Conservation (phyloP, 2,888 invertebrate species). For the Nomada fucata region DNA sequence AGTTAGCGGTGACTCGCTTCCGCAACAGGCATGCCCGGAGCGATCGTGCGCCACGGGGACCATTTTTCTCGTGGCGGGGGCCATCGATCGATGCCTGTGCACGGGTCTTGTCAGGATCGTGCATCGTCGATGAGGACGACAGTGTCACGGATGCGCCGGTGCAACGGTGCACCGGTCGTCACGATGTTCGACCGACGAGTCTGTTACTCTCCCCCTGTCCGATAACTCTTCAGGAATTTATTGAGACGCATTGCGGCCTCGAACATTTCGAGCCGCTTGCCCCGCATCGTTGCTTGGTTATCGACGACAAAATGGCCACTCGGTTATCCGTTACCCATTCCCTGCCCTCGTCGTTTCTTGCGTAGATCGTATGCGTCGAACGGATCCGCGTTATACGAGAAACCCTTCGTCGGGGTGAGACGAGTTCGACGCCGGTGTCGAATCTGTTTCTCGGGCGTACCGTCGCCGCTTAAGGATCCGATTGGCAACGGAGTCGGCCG, state of each 20-base stretch:
- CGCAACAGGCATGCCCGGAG: slow-evolving; percentile 68
- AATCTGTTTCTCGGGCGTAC: background rate
- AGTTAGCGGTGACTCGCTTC: slow-evolving; percentile 73
- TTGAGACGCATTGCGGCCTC: slow-evolving; percentile 33
- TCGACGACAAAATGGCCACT: background rate
- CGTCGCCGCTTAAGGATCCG: background rate
- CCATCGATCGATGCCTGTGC: slow-evolving; percentile 64
- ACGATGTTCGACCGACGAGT: slow-evolving; percentile 32
- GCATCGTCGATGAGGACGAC: slow-evolving; percentile 64
- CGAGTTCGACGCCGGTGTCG: background rate
- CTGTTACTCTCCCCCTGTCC: slow-evolving; percentile 9
- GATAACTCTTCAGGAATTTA: slow-evolving; percentile 54
- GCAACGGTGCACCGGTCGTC: slow-evolving; percentile 25
- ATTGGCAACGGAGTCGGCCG: slow-evolving; percentile 21
- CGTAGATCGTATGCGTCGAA: too few relatives aligned
- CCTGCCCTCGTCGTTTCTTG: background rate
- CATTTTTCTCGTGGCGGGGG: slow-evolving; percentile 66
- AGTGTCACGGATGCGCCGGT: slow-evolving; percentile 24
- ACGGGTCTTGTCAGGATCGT: slow-evolving; percentile 44
- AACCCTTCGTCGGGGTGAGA: background rate
- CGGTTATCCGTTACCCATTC: background rate
- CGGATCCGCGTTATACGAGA: too few relatives aligned
- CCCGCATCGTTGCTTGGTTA: background rate
- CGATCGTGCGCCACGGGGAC: slow-evolving; percentile 66
- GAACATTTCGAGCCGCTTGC: slow-evolving; percentile 17